Evolutionary conservation across 2,888 invertebrate genomes (phyloP).

Genomic region (Gortyna flavago): DNA sequence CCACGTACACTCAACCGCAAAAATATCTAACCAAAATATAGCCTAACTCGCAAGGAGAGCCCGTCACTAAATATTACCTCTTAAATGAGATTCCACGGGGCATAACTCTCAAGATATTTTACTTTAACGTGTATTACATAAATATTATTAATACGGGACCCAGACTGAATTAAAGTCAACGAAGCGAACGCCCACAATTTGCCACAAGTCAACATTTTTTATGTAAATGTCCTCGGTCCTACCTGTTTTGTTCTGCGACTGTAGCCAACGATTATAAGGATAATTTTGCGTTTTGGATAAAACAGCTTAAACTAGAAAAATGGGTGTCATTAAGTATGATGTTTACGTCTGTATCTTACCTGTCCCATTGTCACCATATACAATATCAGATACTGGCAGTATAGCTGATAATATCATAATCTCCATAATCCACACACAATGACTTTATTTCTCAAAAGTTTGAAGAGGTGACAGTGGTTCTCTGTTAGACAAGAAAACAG

Average conservation of each 20-base stretch:
- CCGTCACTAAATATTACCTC: slow-evolving; percentile 61
- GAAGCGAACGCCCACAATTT: slow-evolving; percentile 76
- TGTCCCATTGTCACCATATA: neutral
- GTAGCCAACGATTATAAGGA: slow-evolving; percentile 47
- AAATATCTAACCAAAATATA: slow-evolving; percentile 34
- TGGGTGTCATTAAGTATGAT: slow-evolving; percentile 1
- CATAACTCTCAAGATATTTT: slow-evolving; percentile 67
- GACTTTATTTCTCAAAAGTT: neutral
- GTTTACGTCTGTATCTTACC: neutral
- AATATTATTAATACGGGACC: slow-evolving; percentile 77
- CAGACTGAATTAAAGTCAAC: slow-evolving; percentile 76
- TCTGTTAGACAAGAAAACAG: neutral
- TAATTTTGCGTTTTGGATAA: slow-evolving; percentile 40
- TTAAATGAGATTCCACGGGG: slow-evolving; percentile 67
- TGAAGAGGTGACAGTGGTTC: neutral
- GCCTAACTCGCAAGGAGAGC: slow-evolving; percentile 15
- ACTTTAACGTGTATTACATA: slow-evolving; percentile 71
- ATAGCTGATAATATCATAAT: too few relatives aligned
- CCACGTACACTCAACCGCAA: slow-evolving; percentile 20
- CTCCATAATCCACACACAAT: neutral
- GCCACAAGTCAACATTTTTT: slow-evolving; percentile 78
- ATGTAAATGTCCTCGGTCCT: slow-evolving; percentile 73
- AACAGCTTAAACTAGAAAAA: slow-evolving; percentile 24
- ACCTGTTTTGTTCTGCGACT: slow-evolving; percentile 61
- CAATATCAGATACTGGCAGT: neutral